A percentile compares a stretch with the other conserved stretches of the same genome.
phyloP scores from a whole-genome alignment of 1,140 invertebrate species.

The Tigriopus japonicus region DNA sequence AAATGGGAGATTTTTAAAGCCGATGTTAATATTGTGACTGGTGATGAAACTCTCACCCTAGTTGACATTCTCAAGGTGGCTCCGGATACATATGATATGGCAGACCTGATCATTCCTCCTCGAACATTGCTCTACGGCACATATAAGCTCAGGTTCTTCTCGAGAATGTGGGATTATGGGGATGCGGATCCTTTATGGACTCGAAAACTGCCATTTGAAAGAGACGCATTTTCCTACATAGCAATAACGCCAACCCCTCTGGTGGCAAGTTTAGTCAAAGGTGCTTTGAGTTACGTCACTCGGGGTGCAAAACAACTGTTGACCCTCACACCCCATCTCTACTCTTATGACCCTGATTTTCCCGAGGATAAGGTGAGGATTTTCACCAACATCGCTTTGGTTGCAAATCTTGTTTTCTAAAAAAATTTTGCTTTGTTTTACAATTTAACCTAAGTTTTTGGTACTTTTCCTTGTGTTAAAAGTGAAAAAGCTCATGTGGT shows the following conservation, averaged over 20 bases:
- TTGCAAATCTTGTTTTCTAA: not conserved
- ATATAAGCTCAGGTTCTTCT: not conserved
- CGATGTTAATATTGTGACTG: not conserved
- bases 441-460: no score
- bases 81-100: not conserved
- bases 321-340: not conserved
- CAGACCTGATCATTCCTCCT: not conserved
- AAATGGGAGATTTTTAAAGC: not conserved
- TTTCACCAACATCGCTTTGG: not conserved
- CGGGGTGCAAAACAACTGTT: not conserved
- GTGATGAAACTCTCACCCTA: not conserved
- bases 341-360: not conserved
- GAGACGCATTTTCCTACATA: not conserved
- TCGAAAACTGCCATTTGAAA: not conserved
- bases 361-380: not conserved
- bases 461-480: no score
- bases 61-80: not conserved
- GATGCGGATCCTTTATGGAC: not conserved
- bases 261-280: not conserved
- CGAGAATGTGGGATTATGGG: not conserved
- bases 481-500: no score
- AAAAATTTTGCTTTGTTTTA: no score
- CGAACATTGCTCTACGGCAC: not conserved
- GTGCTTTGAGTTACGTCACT: not conserved
- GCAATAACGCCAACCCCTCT: not conserved